Evolutionary conservation across 2,797 vertebrate genomes (phyloP), one percentile per base, ranked within the genome.

Genomic region (Mormyrops boulengeri): DNA sequence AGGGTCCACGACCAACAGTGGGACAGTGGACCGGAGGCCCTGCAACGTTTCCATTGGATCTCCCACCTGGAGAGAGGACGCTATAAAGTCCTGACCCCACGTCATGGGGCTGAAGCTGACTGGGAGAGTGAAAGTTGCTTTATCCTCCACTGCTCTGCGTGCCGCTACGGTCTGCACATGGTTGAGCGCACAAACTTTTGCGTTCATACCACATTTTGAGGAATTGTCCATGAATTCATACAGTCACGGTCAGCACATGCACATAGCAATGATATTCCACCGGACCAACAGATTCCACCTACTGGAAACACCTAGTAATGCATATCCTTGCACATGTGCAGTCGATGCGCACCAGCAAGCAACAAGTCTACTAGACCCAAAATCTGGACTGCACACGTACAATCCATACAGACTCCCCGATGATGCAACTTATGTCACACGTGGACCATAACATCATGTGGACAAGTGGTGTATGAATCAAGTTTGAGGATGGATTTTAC

Each of bases 1-100:
- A 62, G 52, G 91, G 91, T 93, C 93, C 93, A 88, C 38, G 85
- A 89, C 88, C 90, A 88, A 57, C 88, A 57, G 90, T 91, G 62
- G 26, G 49, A 89, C 66, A 34, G 66, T 30, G 4, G 66, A 34
- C 66, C 14, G 3, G 11, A 90, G 88, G 88, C 82, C 80, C 87
- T 88, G 88, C 87, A 85, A 88, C 38, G 85, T 90, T 90, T 85
- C 89, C 84, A 90, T 91, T 90, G 90, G n/a, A 19, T 87, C 53
- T 38, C 50, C 85, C 53, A 87, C 53, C 53, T 34, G 14, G 12
- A 87, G 53, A 60, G 22, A 17, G 53, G 26, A 41, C 26, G 22
- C 85, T 87, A 19, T 41, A 34, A 87, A 38, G 4, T 73, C 50
- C 50, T 14, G 30, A 49, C 82, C 44, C 47, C 44, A 34, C 85